These are phyloP conservation scores for Gallirallus australis DNA, from an alignment of 2,797 vertebrate species.

Conservation along the genomic window DNA sequence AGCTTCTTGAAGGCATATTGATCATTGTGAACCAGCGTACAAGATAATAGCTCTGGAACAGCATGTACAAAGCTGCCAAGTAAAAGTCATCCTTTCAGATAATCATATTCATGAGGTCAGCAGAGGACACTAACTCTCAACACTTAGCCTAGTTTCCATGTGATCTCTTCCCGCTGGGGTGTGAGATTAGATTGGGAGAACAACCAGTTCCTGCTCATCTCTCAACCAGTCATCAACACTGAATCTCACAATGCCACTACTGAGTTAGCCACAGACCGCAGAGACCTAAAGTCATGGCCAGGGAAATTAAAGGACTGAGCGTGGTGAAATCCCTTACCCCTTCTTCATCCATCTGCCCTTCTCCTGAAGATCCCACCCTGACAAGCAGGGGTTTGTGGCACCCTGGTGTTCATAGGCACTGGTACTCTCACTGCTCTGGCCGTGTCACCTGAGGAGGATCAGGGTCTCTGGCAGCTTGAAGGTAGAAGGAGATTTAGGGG, in stretches of 20 bases:
- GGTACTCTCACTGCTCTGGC: background rate
- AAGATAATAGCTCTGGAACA: background rate
- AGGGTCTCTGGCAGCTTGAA: background rate
- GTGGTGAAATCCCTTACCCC: background rate
- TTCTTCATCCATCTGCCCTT: background rate
- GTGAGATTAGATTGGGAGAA: background rate
- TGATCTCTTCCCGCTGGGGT: background rate
- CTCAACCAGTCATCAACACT: background rate
- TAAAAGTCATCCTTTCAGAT: slow-evolving; percentile 5
- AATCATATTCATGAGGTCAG: slow-evolving; percentile 42
- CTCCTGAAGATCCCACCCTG: background rate
- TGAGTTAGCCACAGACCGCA: background rate
- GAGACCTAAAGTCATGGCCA: background rate
- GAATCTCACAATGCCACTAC: background rate
- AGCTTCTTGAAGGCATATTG: slow-evolving; percentile 45
- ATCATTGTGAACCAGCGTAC: background rate
- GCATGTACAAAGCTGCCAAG: background rate
- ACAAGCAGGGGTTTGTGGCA: fast-evolving
- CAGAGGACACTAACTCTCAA: slow-evolving; percentile 6
- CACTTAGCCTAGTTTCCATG: slow-evolving; percentile 20
- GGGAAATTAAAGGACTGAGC: background rate
- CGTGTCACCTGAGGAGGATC: background rate
- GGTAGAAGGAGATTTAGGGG: background rate
- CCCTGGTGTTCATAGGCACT: background rate
- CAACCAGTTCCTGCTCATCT: background rate